Percentiles rank a stretch among this genome's conserved stretches.
Conservation (phyloP, 2,797 vertebrate species). For the Taenioides sp. region DNA sequence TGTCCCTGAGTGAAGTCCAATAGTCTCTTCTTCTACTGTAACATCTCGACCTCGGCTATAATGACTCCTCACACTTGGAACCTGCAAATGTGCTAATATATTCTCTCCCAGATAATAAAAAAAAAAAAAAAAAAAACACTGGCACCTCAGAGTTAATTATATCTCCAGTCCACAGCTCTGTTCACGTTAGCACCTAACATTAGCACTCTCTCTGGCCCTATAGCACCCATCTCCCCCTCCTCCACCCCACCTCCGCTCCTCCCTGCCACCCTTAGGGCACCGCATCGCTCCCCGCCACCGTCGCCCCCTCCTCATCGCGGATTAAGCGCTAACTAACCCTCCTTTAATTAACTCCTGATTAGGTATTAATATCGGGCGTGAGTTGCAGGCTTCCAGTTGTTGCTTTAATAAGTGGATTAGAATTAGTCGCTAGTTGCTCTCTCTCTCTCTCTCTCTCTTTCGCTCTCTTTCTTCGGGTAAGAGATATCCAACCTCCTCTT, state of each 20-base stretch:
- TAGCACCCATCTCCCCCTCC: conserved; percentile 6
- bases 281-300: conserved; percentile 51
- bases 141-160: conserved; percentile 55
- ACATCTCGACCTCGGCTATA: conserved; percentile 9
- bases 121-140: conserved; percentile 15
- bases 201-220: conserved; percentile 20
- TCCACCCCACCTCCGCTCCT: background rate
- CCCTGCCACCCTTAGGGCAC: conserved; percentile 54
- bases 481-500: conserved; percentile 43
- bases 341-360: conserved; percentile 76
- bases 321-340: conserved; percentile 73
- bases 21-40: conserved; percentile 9
- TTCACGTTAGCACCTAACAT: conserved; percentile 36
- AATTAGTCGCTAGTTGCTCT: conserved; percentile 59
- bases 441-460: conserved; percentile 27
- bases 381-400: conserved; percentile 71
- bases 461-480: conserved; percentile 32
- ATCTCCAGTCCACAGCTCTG: conserved; percentile 50
- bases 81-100: conserved; percentile 36
- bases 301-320: conserved; percentile 61
- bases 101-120: conserved; percentile 33
- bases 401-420: conserved; percentile 81
- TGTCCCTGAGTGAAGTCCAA: background rate
- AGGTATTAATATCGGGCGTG: conserved; percentile 76
- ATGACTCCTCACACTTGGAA: conserved; percentile 30